Evolutionary conservation across 1,140 invertebrate genomes (phyloP).

Genomic region (Colletes gigas): DNA sequence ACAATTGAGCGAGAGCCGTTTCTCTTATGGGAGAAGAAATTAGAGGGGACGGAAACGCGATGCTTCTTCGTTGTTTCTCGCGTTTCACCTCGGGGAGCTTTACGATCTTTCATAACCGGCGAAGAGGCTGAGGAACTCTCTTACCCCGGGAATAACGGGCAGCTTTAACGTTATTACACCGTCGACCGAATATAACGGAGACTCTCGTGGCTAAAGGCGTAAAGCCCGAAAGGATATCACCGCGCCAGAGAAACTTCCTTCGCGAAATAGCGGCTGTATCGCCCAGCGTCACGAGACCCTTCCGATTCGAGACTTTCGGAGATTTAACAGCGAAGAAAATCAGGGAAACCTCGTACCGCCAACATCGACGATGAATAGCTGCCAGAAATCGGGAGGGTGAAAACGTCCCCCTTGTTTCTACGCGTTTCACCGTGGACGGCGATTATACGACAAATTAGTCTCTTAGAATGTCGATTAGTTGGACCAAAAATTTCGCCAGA

Average conservation of each 20-base stretch:
- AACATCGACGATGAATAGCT: background rate
- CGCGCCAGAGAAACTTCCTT: background rate
- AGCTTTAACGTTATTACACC: constrained; percentile 33
- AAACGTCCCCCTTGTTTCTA: too few relatives aligned
- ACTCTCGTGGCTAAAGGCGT: background rate
- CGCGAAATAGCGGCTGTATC: background rate
- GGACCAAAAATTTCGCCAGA: too few relatives aligned
- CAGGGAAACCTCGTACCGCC: background rate
- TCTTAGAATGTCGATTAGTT: too few relatives aligned
- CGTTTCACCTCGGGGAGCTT: background rate
- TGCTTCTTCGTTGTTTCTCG: background rate
- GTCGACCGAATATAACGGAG: constrained; percentile 3
- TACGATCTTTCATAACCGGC: constrained; percentile 26
- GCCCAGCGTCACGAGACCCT: background rate
- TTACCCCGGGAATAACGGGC: background rate
- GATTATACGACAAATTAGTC: too few relatives aligned
- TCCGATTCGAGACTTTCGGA: background rate
- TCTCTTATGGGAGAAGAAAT: background rate
- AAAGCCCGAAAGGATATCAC: constrained; percentile 11
- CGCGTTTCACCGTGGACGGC: too few relatives aligned
- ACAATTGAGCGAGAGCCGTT: constrained; percentile 6
- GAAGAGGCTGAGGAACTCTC: background rate
- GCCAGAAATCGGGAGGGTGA: too few relatives aligned
- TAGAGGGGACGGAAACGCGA: background rate
- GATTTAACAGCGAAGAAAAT: background rate